phyloP scores from a whole-genome alignment of 2,888 invertebrate species.

The Thyatira batis region DNA sequence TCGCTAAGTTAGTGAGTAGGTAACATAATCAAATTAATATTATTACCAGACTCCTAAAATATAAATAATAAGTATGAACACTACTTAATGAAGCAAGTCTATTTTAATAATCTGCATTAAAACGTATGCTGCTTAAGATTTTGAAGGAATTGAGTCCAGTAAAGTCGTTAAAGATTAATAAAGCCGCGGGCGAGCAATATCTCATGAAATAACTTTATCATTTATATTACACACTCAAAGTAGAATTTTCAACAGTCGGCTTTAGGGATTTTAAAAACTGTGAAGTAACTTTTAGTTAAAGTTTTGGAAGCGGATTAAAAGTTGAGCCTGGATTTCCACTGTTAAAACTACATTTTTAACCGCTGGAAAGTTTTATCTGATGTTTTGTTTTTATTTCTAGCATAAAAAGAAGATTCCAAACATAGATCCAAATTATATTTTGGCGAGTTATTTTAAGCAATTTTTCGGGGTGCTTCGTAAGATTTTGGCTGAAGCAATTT shows the following conservation, averaged over 20 bases:
- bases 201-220: not conserved
- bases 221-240: not conserved
- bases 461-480: too few relatives aligned
- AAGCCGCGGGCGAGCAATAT: not conserved
- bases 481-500: too few relatives aligned
- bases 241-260: conserved; percentile 25
- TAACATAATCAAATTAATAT: too few relatives aligned
- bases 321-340: conserved; percentile 49
- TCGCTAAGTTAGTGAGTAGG: too few relatives aligned
- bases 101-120: too few relatives aligned
- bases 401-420: not conserved
- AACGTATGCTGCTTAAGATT: too few relatives aligned
- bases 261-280: conserved; percentile 52
- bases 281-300: conserved; percentile 42
- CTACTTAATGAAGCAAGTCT: too few relatives aligned
- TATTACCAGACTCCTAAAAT: too few relatives aligned
- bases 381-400: conserved; percentile 6
- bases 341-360: conserved; percentile 62
- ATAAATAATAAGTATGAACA: too few relatives aligned
- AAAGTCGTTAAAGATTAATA: too few relatives aligned
- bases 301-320: conserved; percentile 64
- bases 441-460: not conserved
- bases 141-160: too few relatives aligned
- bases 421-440: not conserved
- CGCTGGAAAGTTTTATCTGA: conserved; percentile 36